Conservation (phyloP, 2,797 vertebrate genomes). For the Darevskia mixta region DNA sequence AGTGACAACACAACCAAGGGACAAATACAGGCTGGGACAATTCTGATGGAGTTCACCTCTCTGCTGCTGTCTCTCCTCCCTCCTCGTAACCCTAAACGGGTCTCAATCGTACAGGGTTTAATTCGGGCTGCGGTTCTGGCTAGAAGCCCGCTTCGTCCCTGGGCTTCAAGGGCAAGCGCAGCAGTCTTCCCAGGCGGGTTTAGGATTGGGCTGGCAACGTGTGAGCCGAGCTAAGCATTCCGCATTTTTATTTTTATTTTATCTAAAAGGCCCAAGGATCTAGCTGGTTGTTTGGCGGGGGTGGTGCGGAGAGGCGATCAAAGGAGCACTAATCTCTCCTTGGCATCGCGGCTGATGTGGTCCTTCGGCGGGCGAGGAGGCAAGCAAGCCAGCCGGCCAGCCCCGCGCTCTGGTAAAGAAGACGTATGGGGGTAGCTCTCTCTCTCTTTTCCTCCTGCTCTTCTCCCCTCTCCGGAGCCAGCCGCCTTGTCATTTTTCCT, state of each 20-base stretch:
- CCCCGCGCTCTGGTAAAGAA: constrained; percentile 47
- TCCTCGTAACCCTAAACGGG: not conserved
- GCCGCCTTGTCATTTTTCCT: constrained; percentile 78
- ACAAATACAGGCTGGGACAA: not conserved
- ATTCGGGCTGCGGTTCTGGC: not conserved
- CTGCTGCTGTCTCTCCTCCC: not conserved
- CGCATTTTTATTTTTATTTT: not conserved
- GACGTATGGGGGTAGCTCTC: constrained; percentile 70
- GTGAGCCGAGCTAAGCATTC: not conserved
- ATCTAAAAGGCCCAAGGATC: not conserved
- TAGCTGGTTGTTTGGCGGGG: not conserved
- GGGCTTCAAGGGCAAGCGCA: not conserved
- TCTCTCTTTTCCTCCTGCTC: no score
- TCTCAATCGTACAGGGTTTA: not conserved
- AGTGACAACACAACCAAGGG: not conserved
- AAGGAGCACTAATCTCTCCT: not conserved
- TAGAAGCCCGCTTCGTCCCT: no score
- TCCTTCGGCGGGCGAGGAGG: not conserved
- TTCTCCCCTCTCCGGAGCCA: not conserved
- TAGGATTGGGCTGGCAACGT: not conserved
- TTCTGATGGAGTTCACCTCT: not conserved
- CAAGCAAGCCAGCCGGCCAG: not conserved
- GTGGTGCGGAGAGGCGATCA: not conserved
- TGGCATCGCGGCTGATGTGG: not conserved
- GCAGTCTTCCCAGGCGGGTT: not conserved